phyloP scores from a whole-genome alignment of 2,888 invertebrate genomes.

The Dicranocentrus wangi region DNA sequence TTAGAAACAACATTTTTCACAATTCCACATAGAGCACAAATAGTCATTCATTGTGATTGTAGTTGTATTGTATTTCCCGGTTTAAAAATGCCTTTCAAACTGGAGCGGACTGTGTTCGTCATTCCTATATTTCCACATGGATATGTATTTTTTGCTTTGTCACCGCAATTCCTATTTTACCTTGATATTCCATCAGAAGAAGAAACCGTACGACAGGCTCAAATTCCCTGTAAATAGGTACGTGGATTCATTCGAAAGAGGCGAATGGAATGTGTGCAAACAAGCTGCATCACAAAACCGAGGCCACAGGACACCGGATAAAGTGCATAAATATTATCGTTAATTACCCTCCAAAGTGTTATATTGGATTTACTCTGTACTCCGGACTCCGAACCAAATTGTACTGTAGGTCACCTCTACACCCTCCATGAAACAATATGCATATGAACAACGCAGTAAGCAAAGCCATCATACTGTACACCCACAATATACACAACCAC shows the following conservation, averaged over 20 bases:
- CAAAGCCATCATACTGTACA: neutral
- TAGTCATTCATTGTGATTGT: conserved; percentile 20
- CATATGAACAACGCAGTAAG: neutral
- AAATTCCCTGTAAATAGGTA: neutral
- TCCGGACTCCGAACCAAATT: neutral
- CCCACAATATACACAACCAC: neutral
- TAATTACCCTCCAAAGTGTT: too few species aligned
- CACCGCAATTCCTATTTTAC: conserved; percentile 4
- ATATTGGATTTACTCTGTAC: too few species aligned
- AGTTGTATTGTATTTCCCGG: neutral
- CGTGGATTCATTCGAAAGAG: neutral
- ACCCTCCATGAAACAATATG: neutral
- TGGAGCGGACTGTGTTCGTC: conserved; percentile 11
- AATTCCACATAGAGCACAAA: neutral
- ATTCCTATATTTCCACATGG: neutral
- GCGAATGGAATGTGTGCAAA: neutral
- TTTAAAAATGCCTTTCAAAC: neutral
- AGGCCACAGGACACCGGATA: neutral
- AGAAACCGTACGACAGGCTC: neutral
- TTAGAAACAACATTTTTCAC: neutral
- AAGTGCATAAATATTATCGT: too few species aligned
- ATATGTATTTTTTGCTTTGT: neutral
- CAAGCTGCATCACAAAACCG: neutral
- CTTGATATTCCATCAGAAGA: neutral
- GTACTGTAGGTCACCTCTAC: too few species aligned